A percentile compares a stretch with the other conserved stretches of the same genome.
Conservation (phyloP, 2,888 invertebrate genomes). For the Microchrysa polita region DNA sequence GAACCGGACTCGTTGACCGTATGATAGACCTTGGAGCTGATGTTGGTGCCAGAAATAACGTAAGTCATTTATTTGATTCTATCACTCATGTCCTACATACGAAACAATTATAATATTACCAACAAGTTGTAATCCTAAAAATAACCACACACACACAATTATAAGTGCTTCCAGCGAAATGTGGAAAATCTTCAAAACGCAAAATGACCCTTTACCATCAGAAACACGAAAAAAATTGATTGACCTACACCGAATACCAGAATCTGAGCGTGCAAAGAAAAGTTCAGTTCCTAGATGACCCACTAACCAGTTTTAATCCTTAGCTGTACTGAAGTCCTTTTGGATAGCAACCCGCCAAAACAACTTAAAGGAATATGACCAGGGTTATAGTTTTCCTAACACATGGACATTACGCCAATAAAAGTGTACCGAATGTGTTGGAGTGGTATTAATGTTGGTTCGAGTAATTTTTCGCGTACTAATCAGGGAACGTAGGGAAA, state of each 20-base stretch:
- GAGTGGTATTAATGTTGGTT: too few relatives aligned
- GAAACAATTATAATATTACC: conserved; percentile 35
- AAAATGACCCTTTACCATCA: background rate
- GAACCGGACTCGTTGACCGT: conserved; percentile 88
- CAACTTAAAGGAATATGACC: conserved; percentile 18
- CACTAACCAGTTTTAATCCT: conserved; percentile 13
- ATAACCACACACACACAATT: background rate
- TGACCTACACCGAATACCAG: conserved; percentile 24
- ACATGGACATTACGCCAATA: background rate
- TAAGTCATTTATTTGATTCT: conserved; percentile 67
- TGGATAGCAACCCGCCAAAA: conserved; percentile 19
- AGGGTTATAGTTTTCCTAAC: background rate
- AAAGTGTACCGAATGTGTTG: conserved; percentile 22
- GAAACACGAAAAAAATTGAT: conserved; percentile 22
- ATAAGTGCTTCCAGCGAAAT: background rate
- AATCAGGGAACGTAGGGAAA: too few relatives aligned
- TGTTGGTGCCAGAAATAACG: conserved; percentile 90
- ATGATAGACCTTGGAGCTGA: conserved; percentile 93
- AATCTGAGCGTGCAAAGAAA: background rate
- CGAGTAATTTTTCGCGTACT: too few relatives aligned
- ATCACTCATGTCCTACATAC: conserved; percentile 32
- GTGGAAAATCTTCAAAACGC: conserved; percentile 14
- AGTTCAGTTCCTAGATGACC: conserved; percentile 29
- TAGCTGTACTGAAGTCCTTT: conserved; percentile 1
- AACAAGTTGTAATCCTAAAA: conserved; percentile 35